Evolutionary conservation across 2,888 invertebrate species (phyloP), one percentile per base, ranked within the genome.

Genomic region (Emesis furor): DNA sequence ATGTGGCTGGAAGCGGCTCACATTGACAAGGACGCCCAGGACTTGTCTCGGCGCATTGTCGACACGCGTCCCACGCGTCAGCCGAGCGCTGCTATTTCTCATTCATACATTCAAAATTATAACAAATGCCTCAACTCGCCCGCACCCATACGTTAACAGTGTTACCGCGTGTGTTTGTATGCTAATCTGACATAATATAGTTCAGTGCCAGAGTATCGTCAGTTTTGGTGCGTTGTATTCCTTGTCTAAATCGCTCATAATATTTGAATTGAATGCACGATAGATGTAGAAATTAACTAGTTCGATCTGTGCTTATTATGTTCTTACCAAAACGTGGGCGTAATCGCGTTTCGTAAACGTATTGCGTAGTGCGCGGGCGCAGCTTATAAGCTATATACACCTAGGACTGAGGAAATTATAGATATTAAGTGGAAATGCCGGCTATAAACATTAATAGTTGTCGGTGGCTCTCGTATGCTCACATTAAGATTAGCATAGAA

Each of bases 11-110:
- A 96, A 96, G 96, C 95, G 95, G 96, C 96, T 96, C 95, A 95
- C 96, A 96, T 96, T 96, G 96, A 96, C 96, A 96, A 96, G 96
- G 96, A 95, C 96, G 96, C 95, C 95, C 95, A 95, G 96, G 96
- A 96, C 95, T 95, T 95, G 96, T 96, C 95, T 93, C 93, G 93
- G 93, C 91, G 93, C 94, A 95, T 95, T 95, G 95, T 95, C 94
- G 95, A 94, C 94, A 93, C 94, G 94, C 96, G 94, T 91, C 96
- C 95, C 96, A 95, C 96, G 96, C 96, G 89, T 82, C 89, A 92
- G 91, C n/a, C 51, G 94, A 89, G 90, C 94, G 92, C 93, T 86
- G 92, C 94, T 92, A 95, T 95, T 96, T 95, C 96, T 96, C 96
- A 96, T 96, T 96, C 96, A 96, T 96, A 96, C 96, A 96, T 96